phyloP scores from a whole-genome alignment of 2,888 invertebrate species.

The Pimpla rufipes region DNA sequence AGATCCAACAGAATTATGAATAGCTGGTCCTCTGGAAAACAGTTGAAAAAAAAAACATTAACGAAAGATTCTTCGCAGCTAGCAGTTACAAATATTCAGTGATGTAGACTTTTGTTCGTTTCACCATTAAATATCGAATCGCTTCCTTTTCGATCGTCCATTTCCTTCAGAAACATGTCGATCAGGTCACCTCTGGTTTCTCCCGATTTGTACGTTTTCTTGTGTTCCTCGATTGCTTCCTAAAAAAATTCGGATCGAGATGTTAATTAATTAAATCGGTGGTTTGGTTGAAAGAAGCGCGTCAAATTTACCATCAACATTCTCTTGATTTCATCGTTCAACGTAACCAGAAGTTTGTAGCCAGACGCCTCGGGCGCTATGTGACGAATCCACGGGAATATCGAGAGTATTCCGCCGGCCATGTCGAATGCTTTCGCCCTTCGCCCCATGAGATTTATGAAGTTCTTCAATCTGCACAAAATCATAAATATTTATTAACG shows the following conservation, averaged over 20 bases:
- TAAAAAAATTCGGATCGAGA: conserved; percentile 69
- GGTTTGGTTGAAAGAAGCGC: not conserved
- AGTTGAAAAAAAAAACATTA: conserved; percentile 42
- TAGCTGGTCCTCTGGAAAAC: conserved; percentile 88
- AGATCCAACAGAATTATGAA: conserved; percentile 89
- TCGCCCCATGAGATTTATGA: conserved; percentile 78
- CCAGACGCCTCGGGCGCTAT: conserved; percentile 88
- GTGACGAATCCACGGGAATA: conserved; percentile 89
- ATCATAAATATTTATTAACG: not conserved
- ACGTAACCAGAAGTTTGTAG: conserved; percentile 87
- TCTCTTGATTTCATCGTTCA: conserved; percentile 87
- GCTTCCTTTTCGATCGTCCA: conserved; percentile 84
- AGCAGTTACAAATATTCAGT: conserved; percentile 13
- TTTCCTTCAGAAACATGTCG: conserved; percentile 88
- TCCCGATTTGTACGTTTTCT: conserved; percentile 84
- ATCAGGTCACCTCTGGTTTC: conserved; percentile 87
- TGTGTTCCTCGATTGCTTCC: conserved; percentile 88
- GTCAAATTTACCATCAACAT: conserved; percentile 87
- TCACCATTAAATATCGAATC: conserved; percentile 85
- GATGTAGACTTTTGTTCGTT: not conserved
- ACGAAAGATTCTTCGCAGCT: no score
- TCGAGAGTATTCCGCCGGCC: conserved; percentile 87
- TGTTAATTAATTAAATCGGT: not conserved
- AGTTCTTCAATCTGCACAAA: conserved; percentile 76
- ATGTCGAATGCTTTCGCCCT: conserved; percentile 85